A percentile compares a stretch with the other conserved stretches of the same genome.
phyloP scores from a whole-genome alignment of 2,888 invertebrate genomes.

The Hirtodrosophila cameraria region DNA sequence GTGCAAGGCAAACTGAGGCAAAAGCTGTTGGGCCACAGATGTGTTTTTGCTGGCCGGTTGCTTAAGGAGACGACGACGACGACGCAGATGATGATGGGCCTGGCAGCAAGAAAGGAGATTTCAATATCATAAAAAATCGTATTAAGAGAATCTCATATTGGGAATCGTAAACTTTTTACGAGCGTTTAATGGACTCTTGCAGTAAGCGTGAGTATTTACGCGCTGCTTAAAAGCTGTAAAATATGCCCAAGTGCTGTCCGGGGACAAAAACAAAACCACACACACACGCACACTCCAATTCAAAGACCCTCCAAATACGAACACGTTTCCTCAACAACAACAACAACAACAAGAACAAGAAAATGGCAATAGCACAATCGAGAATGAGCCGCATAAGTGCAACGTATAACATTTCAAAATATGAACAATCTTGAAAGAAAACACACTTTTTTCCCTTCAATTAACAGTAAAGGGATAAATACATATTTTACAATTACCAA shows the following conservation, averaged over 20 bases:
- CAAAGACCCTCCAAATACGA: constrained; percentile 22
- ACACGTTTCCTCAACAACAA: constrained; percentile 25
- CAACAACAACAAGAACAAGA: too few species aligned
- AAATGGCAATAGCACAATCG: not conserved
- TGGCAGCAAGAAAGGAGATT: constrained; percentile 78
- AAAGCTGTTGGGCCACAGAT: constrained; percentile 61
- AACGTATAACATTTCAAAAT: constrained; percentile 26
- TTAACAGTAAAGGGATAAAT: constrained; percentile 14
- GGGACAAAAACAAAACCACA: constrained; percentile 27
- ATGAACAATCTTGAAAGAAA: constrained; percentile 10
- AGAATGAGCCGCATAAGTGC: constrained; percentile 25
- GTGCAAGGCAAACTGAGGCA: constrained; percentile 47
- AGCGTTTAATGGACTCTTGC: constrained; percentile 84
- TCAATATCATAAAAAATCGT: constrained; percentile 83
- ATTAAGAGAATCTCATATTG: constrained; percentile 83
- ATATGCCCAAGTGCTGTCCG: constrained; percentile 70
- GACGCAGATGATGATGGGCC: constrained; percentile 38
- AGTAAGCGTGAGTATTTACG: constrained; percentile 80
- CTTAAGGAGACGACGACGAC: constrained; percentile 25
- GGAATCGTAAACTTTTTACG: constrained; percentile 84
- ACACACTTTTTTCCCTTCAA: constrained; percentile 14
- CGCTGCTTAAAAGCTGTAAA: constrained; percentile 78
- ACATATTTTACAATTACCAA: not conserved
- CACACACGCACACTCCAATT: constrained; percentile 23
- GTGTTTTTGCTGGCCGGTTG: constrained; percentile 33